Base-by-base conservation (phyloP, 2,113 vertebrate species). In the Fukomys damarensis region DNA sequence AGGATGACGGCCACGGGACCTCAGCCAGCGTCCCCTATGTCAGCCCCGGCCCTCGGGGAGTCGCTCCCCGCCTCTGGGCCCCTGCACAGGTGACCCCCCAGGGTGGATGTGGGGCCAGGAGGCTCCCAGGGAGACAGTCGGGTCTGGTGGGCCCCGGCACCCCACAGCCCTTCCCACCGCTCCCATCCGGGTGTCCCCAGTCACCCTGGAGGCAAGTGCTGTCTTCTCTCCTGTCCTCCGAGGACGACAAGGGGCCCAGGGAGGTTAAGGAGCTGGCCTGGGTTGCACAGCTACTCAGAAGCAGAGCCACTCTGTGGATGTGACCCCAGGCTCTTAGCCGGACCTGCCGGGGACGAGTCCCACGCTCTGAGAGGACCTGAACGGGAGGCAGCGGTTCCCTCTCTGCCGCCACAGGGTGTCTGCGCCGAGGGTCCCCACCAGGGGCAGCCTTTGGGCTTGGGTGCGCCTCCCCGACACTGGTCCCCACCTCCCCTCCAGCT, bases 201-300 rank as follows among this genome's bases (percentile, higher is more conserved):
- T n/a, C n/a, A n/a, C n/a, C n/a, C n/a, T n/a, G n/a, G n/a, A n/a
- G n/a, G 41, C 24, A 28, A 84, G 65, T 9, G 9, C 38, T 35
- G 1, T 16, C 28, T 13, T 13, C 26, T 1, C 30, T 32, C 26
- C 22, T 30, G 2, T 1, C 30, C 17, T 26, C 0, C 7, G 20
- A 12, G 1, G 49, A 35, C 28, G 38, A 30, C 49, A 35, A 17
- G 7, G 59, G 91, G 66, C 49, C 4, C 70, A 22, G 63, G 56
- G 66, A 65, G 35, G 49, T 38, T 22, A 16, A 19, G 87, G 8
- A 22, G 3, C 2, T 5, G 32, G 59, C 77, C 32, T 3, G 0
- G 59, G 56, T 2, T 68, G 46, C 65, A 32, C 59, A 20, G 95
- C 76, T 54, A 24, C 3, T 14, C 58, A 52, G 56, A 13, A 12